These are phyloP conservation scores for Scaptomyza pallida DNA, from an alignment of 1,140 invertebrate genomes.

Conservation along the genomic window DNA sequence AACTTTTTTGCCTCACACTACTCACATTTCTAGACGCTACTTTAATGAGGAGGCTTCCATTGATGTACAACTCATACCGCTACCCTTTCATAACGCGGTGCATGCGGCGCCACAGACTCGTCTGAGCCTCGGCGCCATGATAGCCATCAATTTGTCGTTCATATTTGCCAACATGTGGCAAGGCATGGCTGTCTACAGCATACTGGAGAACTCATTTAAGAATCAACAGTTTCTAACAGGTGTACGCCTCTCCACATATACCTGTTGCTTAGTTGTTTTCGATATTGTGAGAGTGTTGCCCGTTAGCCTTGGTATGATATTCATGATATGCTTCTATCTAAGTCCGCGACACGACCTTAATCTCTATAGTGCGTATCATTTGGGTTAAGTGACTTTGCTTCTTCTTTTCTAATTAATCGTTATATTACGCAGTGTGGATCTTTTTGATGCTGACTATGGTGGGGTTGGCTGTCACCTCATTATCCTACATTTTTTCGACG, in stretches of 20 bases:
- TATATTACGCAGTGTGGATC: conserved; percentile 43
- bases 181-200: conserved; percentile 1
- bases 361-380: conserved; percentile 26
- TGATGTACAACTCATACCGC: conserved; percentile 48
- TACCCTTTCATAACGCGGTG: conserved; percentile 34
- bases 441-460: conserved; percentile 7
- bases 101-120: conserved; percentile 30
- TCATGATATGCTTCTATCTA: conserved; percentile 12
- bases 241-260: conserved; percentile 4
- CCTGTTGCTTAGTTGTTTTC: not conserved
- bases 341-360: conserved; percentile 28
- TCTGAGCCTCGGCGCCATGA: conserved; percentile 22
- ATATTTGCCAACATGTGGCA: conserved; percentile 37
- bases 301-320: not conserved
- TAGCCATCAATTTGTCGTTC: conserved; percentile 42
- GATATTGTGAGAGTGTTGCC: not conserved
- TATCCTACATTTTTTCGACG: conserved; percentile 29
- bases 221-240: conserved; percentile 57
- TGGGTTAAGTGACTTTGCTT: no score
- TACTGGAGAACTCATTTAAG: conserved; percentile 39
- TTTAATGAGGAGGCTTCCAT: conserved; percentile 50
- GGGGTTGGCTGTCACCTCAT: conserved; percentile 13
- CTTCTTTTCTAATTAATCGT: not conserved
- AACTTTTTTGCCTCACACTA: not conserved
- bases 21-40: conserved; percentile 38